Evolutionary conservation across 2,113 vertebrate species (phyloP).

Genomic region (Herpetotheres cachinnans): DNA sequence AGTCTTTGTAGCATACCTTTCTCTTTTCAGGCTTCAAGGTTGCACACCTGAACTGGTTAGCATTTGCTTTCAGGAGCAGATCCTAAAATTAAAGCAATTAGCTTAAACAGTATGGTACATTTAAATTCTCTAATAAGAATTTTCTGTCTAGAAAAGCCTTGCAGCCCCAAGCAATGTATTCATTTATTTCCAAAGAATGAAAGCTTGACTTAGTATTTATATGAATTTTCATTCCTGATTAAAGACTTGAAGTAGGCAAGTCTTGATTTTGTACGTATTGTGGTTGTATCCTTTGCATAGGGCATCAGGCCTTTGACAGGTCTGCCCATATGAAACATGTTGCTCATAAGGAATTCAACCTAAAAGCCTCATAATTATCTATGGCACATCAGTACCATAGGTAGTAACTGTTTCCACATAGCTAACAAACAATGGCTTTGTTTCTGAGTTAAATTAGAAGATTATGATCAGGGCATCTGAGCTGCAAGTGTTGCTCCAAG

Average conservation of each 20-base stretch:
- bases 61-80: conserved; percentile 78
- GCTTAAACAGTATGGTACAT: not conserved
- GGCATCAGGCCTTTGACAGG: not conserved
- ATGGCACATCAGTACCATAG: not conserved
- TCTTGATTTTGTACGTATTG: not conserved
- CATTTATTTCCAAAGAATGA: not conserved
- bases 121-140: not conserved
- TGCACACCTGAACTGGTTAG: conserved; percentile 74
- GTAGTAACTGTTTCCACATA: not conserved
- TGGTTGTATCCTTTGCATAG: not conserved
- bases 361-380: not conserved
- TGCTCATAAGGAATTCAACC: not conserved
- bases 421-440: not conserved
- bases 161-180: not conserved
- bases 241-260: not conserved
- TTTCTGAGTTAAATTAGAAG: not conserved
- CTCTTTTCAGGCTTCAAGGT: conserved; percentile 71
- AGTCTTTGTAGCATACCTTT: conserved; percentile 36
- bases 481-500: not conserved
- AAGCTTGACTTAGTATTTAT: not conserved
- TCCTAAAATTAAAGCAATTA: conserved; percentile 56
- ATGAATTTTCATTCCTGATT: not conserved
- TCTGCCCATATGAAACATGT: not conserved
- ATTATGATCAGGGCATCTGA: not conserved
- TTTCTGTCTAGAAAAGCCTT: not conserved